phyloP scores from a whole-genome alignment of 2,113 vertebrate species.

The Cichladusa arquata region DNA sequence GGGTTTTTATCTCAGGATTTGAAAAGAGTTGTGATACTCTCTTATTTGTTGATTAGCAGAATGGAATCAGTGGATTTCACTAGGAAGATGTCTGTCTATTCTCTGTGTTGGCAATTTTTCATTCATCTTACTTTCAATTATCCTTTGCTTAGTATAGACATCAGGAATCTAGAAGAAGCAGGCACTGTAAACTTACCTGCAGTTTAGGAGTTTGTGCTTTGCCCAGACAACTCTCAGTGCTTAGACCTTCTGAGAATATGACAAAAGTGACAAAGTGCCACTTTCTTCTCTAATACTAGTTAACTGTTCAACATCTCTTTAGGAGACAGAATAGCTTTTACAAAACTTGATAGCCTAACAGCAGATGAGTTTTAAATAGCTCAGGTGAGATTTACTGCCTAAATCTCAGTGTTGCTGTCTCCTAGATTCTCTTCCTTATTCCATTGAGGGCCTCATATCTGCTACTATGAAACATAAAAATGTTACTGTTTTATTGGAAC shows the following conservation, averaged over 20 bases:
- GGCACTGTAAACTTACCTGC: background rate
- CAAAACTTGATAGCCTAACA: background rate
- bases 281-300: background rate
- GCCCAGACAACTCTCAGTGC: background rate
- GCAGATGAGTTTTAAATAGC: background rate
- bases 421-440: background rate
- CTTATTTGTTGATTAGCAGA: background rate
- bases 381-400: background rate
- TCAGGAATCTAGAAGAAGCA: background rate
- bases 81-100: background rate
- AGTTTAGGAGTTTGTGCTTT: background rate
- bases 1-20: background rate
- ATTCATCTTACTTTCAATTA: background rate
- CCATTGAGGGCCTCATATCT: background rate
- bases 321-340: background rate
- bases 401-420: background rate
- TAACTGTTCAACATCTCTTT: background rate
- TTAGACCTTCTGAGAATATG: background rate
- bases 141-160: background rate
- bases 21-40: background rate
- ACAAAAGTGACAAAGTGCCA: background rate
- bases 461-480: background rate
- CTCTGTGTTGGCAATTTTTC: background rate
- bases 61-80: background rate
- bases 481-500: background rate